Evolutionary conservation across 2,797 vertebrate species (phyloP), one percentile per base, ranked within the genome.

Genomic region (Melanogrammus aeglefinus): DNA sequence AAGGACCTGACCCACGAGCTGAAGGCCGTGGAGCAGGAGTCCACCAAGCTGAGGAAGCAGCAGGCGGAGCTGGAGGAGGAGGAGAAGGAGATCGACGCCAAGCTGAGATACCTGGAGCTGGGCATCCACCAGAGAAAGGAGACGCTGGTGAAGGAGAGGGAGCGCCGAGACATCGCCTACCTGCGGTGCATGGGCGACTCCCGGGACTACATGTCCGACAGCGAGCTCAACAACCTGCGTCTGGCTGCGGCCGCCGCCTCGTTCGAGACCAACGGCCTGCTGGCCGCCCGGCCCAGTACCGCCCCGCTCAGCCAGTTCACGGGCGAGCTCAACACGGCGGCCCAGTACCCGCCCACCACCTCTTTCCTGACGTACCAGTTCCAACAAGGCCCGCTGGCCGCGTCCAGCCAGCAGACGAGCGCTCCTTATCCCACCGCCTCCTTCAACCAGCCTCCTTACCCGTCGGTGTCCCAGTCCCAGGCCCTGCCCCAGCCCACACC

Each of bases 41-140:
- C 98, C 21, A 98, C 97, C 75, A 99, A 99, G 90, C 94, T 99
- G 76, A 94, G 98, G 86, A 99, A 99, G 87, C 98, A 99, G 89
- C 98, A 99, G 91, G 97, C 97, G 0, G 98, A 99, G 91, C 92
- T 99, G 84, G 98, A 99, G 0, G 98, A 99, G 80, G 98, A 99
- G 80, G 98, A 99, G 90, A 99, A 99, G 87, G 98, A 99, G 89
- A 99, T 99, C 0, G 98, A 99, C 21, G 97, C 98, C 87, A 99
- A 98, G 91, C 94, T 99, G 82, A 96, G 98, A 91, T 99, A 99
- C 89, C 85, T 99, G 81, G 98, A 99, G 91, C 90, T 98, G 89
- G 98, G 98, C 44, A 99, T 99, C 90, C 96, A 96, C 70, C 97
- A 98, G 80, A 95, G 98, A 87, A 99, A 99, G 89, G 98, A 99